Evolutionary conservation across 35 echinoderm and acorn worm species (phyloP).

Genomic region (Chiridota heheva): DNA sequence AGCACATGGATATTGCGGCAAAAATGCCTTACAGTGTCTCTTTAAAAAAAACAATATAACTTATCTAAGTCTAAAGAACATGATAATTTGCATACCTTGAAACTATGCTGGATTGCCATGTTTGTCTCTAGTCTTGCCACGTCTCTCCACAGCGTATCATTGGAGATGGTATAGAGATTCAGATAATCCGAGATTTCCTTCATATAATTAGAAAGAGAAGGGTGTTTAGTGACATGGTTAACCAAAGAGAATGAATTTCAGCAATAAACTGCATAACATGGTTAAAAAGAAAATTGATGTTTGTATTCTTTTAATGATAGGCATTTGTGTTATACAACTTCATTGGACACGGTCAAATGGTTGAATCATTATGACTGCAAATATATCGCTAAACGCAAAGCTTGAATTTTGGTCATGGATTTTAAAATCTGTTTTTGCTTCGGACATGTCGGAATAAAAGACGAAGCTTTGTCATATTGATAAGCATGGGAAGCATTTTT

Average conservation of each 20-base stretch:
- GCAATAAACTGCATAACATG: not conserved
- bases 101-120: slow-evolving; percentile 74
- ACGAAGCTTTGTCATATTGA: too few species aligned
- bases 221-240: not conserved
- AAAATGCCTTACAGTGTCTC: too few species aligned
- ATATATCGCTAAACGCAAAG: not conserved
- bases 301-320: not conserved
- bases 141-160: slow-evolving; percentile 67
- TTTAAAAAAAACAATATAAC: too few species aligned
- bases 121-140: slow-evolving; percentile 68
- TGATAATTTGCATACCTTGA: slow-evolving; percentile 57
- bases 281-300: not conserved
- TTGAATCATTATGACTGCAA: not conserved
- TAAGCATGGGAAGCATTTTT: too few species aligned
- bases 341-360: not conserved
- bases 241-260: not conserved
- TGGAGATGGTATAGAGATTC: slow-evolving; percentile 52
- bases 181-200: slow-evolving; percentile 60
- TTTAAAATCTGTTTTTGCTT: too few species aligned
- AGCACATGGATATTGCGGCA: too few species aligned
- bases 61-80: too few species aligned
- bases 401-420: too few species aligned
- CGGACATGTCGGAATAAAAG: too few species aligned
- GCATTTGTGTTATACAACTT: not conserved
- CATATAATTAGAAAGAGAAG: not conserved